Evolutionary conservation across 2,888 invertebrate species (phyloP), one percentile per base, ranked within the genome.

Genomic region (Nipponacmea schrenckii): DNA sequence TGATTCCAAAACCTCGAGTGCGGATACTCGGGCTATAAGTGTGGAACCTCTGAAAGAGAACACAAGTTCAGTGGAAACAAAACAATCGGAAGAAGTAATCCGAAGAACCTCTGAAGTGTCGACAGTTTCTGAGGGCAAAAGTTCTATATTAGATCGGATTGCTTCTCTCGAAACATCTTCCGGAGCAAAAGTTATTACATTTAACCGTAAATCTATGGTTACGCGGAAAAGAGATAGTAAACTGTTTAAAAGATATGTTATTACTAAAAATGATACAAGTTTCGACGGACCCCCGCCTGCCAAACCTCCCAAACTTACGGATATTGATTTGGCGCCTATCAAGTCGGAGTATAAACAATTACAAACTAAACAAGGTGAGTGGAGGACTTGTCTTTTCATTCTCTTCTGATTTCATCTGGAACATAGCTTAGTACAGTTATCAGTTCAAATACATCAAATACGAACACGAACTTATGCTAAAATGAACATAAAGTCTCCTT

Each of bases 281-380:
- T 56, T 56, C 17, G 20, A 26, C 17, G 50, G 39, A 15, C 68
- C 62, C 56, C 27, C 44, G 12, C 68, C 68, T 17, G 15, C 24
- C 50, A 68, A 68, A 68, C 68, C 68, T 56, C 56, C 62, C 31
- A 68, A 68, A 56, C 56, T 56, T 50, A 48, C 44, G 2, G 56
- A 56, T 20, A 39, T 56, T 7, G 62, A 68, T 68, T 31, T 68
- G 15, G 56, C 27, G 17, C 39, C 48, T 31, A 56, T 68, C 26
- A 68, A 56, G 10, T 39, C 17, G 15, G 68, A 68, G 14, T 68
- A 31, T 56, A 68, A 56, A 15, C 48, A 68, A 68, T 39, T 62
- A 50, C 56, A 50, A 10, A 62, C 17, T 17, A 62, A 62, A 68
- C 56, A 31, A 15, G 62, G 68, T 68, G 26, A 68, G 68, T 68